A percentile compares a stretch with the other conserved stretches of the same genome.
These are phyloP conservation scores for Proteles cristata DNA, from an alignment of 2,113 vertebrate genomes.

Conservation along the genomic window DNA sequence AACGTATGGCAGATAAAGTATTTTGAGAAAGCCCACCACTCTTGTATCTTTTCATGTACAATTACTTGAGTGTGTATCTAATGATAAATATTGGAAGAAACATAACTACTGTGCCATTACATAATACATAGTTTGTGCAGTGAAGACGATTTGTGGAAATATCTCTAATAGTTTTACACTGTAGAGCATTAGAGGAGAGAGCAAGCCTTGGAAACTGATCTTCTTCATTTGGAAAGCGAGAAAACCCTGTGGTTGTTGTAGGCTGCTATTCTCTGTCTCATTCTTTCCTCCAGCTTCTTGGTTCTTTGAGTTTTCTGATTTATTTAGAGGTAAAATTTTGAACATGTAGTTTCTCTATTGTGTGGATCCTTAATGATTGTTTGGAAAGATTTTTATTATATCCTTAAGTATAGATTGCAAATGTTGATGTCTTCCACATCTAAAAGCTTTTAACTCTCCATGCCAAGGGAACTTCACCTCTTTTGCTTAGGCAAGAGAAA, in stretches of 20 bases:
- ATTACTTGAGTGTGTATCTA: neutral
- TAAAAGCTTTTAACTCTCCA: slow-evolving; percentile 62
- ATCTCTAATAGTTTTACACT: neutral
- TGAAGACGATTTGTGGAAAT: neutral
- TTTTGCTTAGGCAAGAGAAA: slow-evolving; percentile 70
- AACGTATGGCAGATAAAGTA: neutral
- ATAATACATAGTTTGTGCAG: neutral
- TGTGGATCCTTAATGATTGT: slow-evolving; percentile 35
- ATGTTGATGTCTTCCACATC: slow-evolving; percentile 45
- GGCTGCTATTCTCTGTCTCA: neutral
- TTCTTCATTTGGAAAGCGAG: neutral
- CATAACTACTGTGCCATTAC: neutral
- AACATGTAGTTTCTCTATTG: neutral
- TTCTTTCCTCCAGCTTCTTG: neutral
- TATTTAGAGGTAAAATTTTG: slow-evolving; percentile 40
- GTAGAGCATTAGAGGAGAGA: neutral
- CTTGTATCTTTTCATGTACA: neutral
- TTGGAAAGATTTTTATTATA: slow-evolving; percentile 49
- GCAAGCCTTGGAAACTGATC: neutral
- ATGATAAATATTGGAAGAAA: neutral
- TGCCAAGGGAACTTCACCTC: slow-evolving; percentile 54
- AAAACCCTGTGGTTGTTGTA: neutral
- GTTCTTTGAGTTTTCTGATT: slow-evolving; percentile 49
- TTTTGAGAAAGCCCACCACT: neutral
- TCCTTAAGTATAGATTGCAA: slow-evolving; percentile 49